Base-by-base conservation (phyloP, 2,888 invertebrate genomes). In the Metacarcinus magister region DNA sequence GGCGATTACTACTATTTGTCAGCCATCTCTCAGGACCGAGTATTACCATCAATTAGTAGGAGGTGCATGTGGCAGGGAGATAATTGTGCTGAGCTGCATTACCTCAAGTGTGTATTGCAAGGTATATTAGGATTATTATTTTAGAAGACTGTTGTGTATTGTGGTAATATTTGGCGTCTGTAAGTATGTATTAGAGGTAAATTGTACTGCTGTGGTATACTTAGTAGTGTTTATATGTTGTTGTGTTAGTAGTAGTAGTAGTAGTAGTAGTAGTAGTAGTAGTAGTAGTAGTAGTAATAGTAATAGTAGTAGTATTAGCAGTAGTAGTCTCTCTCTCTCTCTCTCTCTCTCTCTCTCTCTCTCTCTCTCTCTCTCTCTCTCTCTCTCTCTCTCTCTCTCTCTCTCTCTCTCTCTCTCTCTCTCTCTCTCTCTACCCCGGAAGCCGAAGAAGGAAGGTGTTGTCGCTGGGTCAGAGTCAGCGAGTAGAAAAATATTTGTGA, bases 321-420 rank as follows among this genome's bases (percentile, higher is more conserved):
- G n/a, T 5, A 67, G n/a, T 23, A 67, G 10, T 67, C n/a, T n/a
- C n/a, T n/a, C n/a, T n/a, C n/a, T n/a, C n/a, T n/a, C n/a, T n/a
- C n/a, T n/a, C 67, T 67, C 67, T 16, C 67, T n/a, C 16, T 10
- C 1, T 16, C 67, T 19, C 16, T 5, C 60, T 60, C 60, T 60
- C 60, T 60, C 60, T 60, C 60, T 60, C 60, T 60, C 60, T 60
- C 60, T 60, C 60, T 67, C 67, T 67, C 67, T 67, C 67, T 67
- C 67, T 67, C 67, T 67, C 67, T 67, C 67, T 67, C 67, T 67
- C 67, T 67, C 67, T 67, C 67, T 67, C 67, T 67, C 67, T 67
- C 67, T 67, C 67, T 67, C 67, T 67, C 67, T 67, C 67, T 67
- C 67, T 67, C 67, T 67, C 67, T 67, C 67, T 67, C 67, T 67